These are phyloP conservation scores for Otolemur crassicaudatus DNA, from an alignment of 2,797 vertebrate genomes.

Conservation along the genomic window DNA sequence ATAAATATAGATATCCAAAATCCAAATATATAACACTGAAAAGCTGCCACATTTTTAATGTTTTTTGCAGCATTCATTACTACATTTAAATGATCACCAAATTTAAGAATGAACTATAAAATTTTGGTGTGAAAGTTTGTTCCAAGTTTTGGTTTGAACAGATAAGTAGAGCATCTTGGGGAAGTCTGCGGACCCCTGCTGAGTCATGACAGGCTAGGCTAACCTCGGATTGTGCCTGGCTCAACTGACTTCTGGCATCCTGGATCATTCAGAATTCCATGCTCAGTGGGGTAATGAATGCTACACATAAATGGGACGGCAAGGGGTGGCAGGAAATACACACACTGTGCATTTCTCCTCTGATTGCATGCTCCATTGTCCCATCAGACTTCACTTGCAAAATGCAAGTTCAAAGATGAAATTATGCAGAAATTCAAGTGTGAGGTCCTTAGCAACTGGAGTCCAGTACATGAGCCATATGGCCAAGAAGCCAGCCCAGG, in stretches of 20 bases:
- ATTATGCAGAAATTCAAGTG: not conserved
- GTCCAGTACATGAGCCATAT: no score
- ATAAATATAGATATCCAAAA: not conserved
- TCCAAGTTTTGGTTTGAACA: not conserved
- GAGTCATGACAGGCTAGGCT: not conserved
- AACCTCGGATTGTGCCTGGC: not conserved
- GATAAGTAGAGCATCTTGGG: no score
- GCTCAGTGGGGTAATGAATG: not conserved
- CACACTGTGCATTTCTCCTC: not conserved
- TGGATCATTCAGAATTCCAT: not conserved
- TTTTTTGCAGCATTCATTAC: no score
- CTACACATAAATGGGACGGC: fast-evolving
- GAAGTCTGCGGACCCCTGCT: not conserved
- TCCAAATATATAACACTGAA: not conserved
- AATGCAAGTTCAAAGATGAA: not conserved
- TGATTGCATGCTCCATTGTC: not conserved
- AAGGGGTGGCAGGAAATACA: not conserved
- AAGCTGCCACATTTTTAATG: no score
- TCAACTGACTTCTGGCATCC: not conserved
- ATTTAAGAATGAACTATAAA: not conserved
- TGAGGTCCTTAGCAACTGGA: no score
- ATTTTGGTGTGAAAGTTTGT: no score
- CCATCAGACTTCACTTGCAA: no score
- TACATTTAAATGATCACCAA: not conserved
- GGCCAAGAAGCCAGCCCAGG: not conserved